Percentiles rank a stretch among this genome's conserved stretches.
These are phyloP conservation scores for Crocallis elinguaria DNA, from an alignment of 2,888 invertebrate species.

Conservation along the genomic window DNA sequence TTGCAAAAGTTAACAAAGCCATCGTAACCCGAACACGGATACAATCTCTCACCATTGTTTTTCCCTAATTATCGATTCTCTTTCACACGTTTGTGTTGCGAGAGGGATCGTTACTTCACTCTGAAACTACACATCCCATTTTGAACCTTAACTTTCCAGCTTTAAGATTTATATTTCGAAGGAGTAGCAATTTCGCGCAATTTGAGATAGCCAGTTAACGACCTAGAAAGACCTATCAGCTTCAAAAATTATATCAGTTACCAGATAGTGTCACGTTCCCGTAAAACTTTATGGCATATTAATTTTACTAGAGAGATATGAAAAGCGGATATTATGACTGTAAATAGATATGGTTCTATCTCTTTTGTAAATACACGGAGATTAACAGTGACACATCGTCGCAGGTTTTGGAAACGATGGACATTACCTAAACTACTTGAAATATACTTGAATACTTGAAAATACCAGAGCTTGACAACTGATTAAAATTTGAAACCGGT, in stretches of 20 bases:
- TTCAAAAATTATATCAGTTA: constrained; percentile 8
- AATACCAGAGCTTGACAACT: too few species aligned
- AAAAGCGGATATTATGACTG: background rate
- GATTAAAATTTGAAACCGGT: too few species aligned
- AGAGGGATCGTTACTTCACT: constrained; percentile 2
- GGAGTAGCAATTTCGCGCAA: background rate
- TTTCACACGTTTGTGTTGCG: constrained; percentile 31
- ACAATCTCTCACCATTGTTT: constrained; percentile 31
- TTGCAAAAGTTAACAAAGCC: constrained; percentile 23
- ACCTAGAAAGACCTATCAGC: constrained; percentile 1
- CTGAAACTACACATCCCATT: background rate
- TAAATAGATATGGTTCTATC: too few species aligned
- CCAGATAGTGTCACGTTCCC: constrained; percentile 1
- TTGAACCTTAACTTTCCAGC: background rate
- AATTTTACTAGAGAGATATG: background rate
- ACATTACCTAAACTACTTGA: too few species aligned
- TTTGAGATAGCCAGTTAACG: constrained; percentile 1
- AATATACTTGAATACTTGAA: too few species aligned
- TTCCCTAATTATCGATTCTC: constrained; percentile 35
- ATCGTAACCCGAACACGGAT: constrained; percentile 20
- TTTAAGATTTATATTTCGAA: background rate
- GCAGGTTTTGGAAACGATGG: too few species aligned
- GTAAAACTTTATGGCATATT: constrained; percentile 2
- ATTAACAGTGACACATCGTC: too few species aligned
- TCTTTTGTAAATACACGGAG: too few species aligned